These are phyloP conservation scores for Melanostoma mellinum DNA, from an alignment of 2,888 invertebrate genomes.

Conservation along the genomic window DNA sequence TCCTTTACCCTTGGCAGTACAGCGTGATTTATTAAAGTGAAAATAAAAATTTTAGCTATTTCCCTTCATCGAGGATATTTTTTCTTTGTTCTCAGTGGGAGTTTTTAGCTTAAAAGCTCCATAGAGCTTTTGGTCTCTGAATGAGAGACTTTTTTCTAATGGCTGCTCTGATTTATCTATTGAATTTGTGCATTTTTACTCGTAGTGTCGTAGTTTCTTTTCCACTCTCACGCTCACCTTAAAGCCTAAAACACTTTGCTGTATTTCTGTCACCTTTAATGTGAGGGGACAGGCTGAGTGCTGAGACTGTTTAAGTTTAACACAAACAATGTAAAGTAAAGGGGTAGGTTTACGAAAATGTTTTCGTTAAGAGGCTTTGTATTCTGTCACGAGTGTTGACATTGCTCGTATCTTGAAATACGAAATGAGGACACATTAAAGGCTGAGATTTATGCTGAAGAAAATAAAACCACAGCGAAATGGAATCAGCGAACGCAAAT, in stretches of 20 bases:
- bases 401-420: not conserved
- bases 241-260: not conserved
- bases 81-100: not conserved
- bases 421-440: too few relatives aligned
- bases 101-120: not conserved
- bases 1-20: slow-evolving; percentile 1
- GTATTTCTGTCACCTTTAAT: not conserved
- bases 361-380: not conserved
- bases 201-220: too few relatives aligned
- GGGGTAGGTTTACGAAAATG: not conserved
- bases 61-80: not conserved
- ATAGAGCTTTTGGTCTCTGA: not conserved
- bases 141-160: not conserved
- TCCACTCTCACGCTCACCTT: not conserved
- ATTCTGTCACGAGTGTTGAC: not conserved
- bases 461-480: too few relatives aligned
- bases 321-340: not conserved
- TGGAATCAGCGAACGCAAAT: too few relatives aligned
- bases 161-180: not conserved
- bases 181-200: not conserved
- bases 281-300: not conserved
- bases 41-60: not conserved
- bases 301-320: not conserved
- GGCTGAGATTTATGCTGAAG: too few relatives aligned
- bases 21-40: not conserved